These are phyloP conservation scores for Gambusia holbrooki DNA, from an alignment of 2,113 vertebrate genomes.

Conservation along the genomic window DNA sequence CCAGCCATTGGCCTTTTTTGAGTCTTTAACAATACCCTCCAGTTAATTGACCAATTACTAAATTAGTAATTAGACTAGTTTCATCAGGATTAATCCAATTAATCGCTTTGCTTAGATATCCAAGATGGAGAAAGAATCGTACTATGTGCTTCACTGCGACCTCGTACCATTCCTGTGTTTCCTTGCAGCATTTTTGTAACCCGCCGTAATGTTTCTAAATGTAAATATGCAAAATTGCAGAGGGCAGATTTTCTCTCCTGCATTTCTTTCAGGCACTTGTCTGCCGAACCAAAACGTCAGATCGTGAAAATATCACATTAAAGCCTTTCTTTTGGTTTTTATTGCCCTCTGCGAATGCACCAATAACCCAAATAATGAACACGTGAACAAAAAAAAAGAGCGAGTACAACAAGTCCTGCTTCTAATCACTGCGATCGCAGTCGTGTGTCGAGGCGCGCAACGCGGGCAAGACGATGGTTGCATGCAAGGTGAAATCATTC, in stretches of 20 bases:
- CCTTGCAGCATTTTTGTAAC: neutral
- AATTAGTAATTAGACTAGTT: too few species aligned
- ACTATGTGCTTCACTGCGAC: neutral
- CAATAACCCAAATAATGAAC: constrained; percentile 40
- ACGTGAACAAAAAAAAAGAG: neutral
- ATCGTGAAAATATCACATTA: constrained; percentile 52
- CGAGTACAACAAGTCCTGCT: constrained; percentile 43
- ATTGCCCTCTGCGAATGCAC: constrained; percentile 18
- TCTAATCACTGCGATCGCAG: constrained; percentile 47
- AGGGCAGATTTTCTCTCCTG: constrained; percentile 4
- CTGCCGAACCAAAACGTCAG: constrained; percentile 36
- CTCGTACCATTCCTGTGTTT: neutral
- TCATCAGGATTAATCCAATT: too few species aligned
- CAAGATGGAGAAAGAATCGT: neutral
- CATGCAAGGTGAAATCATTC: constrained; percentile 77
- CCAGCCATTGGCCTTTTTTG: too few species aligned
- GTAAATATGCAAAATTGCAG: constrained; percentile 18
- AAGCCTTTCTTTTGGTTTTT: constrained; percentile 21
- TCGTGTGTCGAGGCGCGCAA: constrained; percentile 31
- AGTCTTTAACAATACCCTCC: too few species aligned
- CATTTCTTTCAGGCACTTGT: neutral
- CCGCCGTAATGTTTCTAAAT: constrained; percentile 9
- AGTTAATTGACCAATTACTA: too few species aligned
- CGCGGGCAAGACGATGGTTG: constrained; percentile 43
- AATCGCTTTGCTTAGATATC: neutral